A percentile compares a stretch with the other conserved stretches of the same genome.
Evolutionary conservation across 1,140 invertebrate species (phyloP).

Genomic region (Brachionus paranguensis): DNA sequence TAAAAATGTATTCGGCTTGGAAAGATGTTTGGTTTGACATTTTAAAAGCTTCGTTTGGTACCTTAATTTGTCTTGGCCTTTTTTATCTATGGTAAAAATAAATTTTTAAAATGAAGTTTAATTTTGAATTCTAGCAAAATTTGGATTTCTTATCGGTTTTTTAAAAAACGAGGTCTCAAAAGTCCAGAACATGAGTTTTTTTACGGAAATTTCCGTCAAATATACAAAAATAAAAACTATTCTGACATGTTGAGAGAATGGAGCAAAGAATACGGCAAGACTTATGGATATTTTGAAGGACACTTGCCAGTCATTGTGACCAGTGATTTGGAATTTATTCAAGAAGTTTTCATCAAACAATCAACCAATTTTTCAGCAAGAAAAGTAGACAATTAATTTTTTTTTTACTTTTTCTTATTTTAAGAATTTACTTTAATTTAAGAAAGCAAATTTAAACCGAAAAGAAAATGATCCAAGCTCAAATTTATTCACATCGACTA

Average conservation of each 20-base stretch:
- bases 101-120: background rate
- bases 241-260: constrained; percentile 44
- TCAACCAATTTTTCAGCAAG: constrained; percentile 56
- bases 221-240: background rate
- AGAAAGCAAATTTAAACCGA: background rate
- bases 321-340: constrained; percentile 51
- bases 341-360: constrained; percentile 56
- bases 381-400: constrained; percentile 46
- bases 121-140: background rate
- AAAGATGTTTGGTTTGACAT: background rate
- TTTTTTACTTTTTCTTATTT: background rate
- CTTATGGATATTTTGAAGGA: constrained; percentile 56
- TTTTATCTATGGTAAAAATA: background rate
- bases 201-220: constrained; percentile 17
- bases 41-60: background rate
- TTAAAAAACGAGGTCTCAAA: background rate
- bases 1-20: background rate
- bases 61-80: background rate
- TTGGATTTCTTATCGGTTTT: constrained; percentile 11
- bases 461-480: constrained; percentile 34
- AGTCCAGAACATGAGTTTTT: background rate
- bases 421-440: background rate
- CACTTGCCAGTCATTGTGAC: constrained; percentile 53
- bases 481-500: constrained; percentile 47
- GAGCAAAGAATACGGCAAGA: constrained; percentile 52